These are phyloP conservation scores for Aulostomus chinensis DNA, from an alignment of 2,797 vertebrate genomes.

Conservation along the genomic window DNA sequence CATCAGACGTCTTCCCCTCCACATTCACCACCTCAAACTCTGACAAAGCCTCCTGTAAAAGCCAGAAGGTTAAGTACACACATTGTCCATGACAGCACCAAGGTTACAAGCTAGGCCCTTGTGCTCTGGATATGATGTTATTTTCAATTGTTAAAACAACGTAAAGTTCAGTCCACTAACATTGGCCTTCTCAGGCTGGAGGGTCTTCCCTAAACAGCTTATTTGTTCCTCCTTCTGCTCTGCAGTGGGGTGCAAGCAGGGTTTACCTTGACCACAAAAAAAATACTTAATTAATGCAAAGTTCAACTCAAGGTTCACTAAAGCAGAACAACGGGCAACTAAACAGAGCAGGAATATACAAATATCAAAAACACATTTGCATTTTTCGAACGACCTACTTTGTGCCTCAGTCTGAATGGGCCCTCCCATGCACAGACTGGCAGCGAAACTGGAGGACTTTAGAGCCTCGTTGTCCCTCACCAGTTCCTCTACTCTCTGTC, in stretches of 20 bases:
- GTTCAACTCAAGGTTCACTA: too few relatives aligned
- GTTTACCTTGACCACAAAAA: constrained; percentile 68
- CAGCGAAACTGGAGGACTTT: constrained; percentile 80
- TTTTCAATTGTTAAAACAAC: constrained; percentile 8
- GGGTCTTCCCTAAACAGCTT: constrained; percentile 69
- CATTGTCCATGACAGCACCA: neutral
- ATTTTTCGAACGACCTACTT: constrained; percentile 69
- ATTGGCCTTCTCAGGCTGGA: constrained; percentile 75
- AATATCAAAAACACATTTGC: neutral
- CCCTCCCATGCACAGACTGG: constrained; percentile 74
- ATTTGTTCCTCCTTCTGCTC: constrained; percentile 76
- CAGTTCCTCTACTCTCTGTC: constrained; percentile 93
- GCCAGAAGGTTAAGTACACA: constrained; percentile 3
- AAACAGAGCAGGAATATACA: neutral
- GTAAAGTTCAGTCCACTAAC: constrained; percentile 61
- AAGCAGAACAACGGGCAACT: neutral
- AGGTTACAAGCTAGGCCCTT: neutral
- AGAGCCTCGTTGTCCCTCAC: constrained; percentile 90
- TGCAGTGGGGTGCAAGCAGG: constrained; percentile 65
- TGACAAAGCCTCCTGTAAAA: constrained; percentile 83
- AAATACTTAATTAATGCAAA: too few relatives aligned
- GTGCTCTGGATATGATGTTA: neutral
- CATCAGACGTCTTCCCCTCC: constrained; percentile 77
- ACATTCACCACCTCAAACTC: constrained; percentile 88
- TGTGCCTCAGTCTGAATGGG: constrained; percentile 75